These are phyloP conservation scores for Gopherus evgoodei DNA, from an alignment of 2,113 vertebrate genomes.

Conservation along the genomic window DNA sequence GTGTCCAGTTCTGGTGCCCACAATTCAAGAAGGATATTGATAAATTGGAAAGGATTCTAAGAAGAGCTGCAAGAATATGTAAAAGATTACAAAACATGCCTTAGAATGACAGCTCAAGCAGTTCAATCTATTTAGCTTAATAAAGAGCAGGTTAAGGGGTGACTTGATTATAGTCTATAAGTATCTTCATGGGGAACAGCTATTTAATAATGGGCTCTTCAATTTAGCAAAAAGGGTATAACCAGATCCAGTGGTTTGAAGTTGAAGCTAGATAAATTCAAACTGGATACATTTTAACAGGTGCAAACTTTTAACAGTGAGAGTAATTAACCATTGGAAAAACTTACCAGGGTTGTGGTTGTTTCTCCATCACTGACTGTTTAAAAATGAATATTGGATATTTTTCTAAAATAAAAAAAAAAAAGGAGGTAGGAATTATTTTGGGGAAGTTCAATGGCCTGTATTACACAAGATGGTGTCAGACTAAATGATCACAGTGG, in stretches of 20 bases:
- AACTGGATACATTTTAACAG: not conserved
- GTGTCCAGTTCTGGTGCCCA: not conserved
- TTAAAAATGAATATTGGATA: no score
- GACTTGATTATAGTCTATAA: not conserved
- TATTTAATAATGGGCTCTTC: not conserved
- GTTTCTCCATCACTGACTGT: not conserved
- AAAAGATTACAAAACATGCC: not conserved
- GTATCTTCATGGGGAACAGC: not conserved
- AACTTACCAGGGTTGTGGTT: not conserved
- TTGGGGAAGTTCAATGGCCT: no score
- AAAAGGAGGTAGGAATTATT: no score
- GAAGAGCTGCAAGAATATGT: not conserved
- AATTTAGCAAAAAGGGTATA: not conserved
- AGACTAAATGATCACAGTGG: no score
- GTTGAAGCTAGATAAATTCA: not conserved
- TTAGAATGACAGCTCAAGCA: not conserved
- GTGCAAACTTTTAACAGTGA: no score
- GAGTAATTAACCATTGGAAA: not conserved
- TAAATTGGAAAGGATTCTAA: not conserved
- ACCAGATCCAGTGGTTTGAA: not conserved
- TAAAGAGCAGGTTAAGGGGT: not conserved
- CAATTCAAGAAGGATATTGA: not conserved
- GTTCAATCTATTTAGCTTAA: not conserved
- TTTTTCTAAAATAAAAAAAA: no score
- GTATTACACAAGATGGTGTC: no score